Percentiles rank a stretch among this genome's conserved stretches.
Evolutionary conservation across 2,113 vertebrate genomes (phyloP).

Genomic region (Myotis yumanensis): DNA sequence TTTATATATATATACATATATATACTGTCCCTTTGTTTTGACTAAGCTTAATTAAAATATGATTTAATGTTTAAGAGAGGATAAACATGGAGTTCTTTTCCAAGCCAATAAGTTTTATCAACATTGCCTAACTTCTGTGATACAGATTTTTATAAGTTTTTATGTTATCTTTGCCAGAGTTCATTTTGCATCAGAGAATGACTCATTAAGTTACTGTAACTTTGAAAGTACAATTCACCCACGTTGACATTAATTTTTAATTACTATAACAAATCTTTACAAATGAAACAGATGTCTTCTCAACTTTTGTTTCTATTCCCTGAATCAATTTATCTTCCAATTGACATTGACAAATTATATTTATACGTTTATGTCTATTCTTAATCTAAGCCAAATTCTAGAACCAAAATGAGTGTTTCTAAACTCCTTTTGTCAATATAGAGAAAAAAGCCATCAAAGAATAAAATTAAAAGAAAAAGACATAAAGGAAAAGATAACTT

Average conservation of each 20-base stretch:
- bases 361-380: not conserved
- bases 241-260: slow-evolving; percentile 13
- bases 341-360: not conserved
- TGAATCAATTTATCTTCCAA: not conserved
- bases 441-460: not conserved
- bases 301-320: not conserved
- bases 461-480: not conserved
- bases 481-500: not conserved
- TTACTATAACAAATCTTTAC: not conserved
- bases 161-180: not conserved
- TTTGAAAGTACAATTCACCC: not conserved
- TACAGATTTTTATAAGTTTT: not conserved
- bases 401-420: not conserved
- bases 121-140: not conserved
- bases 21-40: not conserved
- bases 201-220: not conserved
- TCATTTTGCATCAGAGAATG: not conserved
- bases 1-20: not conserved
- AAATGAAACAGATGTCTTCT: not conserved
- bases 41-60: not conserved
- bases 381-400: not conserved
- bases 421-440: not conserved
- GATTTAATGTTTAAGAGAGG: not conserved
- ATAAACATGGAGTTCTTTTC: not conserved
- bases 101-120: not conserved